Conservation (phyloP, 2,888 invertebrate genomes). For the Matsumyia berberina region DNA sequence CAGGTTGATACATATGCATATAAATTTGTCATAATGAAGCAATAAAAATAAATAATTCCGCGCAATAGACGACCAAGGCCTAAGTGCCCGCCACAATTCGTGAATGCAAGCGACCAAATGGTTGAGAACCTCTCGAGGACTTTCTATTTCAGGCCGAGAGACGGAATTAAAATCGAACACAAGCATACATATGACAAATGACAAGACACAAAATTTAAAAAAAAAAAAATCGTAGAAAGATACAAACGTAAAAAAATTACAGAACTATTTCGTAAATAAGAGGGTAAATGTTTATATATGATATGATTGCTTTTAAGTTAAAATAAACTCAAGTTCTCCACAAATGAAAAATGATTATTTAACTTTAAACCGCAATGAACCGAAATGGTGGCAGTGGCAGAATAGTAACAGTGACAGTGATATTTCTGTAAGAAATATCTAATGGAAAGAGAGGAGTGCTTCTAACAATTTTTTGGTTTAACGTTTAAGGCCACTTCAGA, state of each 20-base stretch:
- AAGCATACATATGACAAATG: constrained; percentile 55
- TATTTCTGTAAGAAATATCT: neutral
- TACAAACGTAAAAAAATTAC: constrained; percentile 18
- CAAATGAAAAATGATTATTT: neutral
- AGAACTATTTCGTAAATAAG: constrained; percentile 49
- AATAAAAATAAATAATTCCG: constrained; percentile 5
- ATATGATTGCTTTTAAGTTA: constrained; percentile 10
- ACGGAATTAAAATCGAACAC: constrained; percentile 43
- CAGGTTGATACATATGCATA: neutral
- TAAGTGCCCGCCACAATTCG: too few relatives aligned
- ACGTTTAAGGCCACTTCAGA: constrained; percentile 13
- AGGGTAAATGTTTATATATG: constrained; percentile 42
- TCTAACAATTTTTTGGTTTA: neutral
- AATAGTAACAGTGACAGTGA: constrained; percentile 14
- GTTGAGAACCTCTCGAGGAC: too few relatives aligned
- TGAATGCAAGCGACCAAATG: too few relatives aligned
- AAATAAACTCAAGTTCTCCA: neutral
- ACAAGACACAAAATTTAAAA: constrained; percentile 55
- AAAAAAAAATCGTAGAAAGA: constrained; percentile 19
- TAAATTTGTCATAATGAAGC: neutral
- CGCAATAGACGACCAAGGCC: too few relatives aligned
- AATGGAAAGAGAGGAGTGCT: too few relatives aligned
- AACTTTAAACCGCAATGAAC: neutral
- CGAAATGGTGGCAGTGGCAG: constrained; percentile 5
- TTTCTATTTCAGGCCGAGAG: too few relatives aligned